Evolutionary conservation across 2,113 vertebrate genomes (phyloP).

Genomic region (Cyrtonyx montezumae): DNA sequence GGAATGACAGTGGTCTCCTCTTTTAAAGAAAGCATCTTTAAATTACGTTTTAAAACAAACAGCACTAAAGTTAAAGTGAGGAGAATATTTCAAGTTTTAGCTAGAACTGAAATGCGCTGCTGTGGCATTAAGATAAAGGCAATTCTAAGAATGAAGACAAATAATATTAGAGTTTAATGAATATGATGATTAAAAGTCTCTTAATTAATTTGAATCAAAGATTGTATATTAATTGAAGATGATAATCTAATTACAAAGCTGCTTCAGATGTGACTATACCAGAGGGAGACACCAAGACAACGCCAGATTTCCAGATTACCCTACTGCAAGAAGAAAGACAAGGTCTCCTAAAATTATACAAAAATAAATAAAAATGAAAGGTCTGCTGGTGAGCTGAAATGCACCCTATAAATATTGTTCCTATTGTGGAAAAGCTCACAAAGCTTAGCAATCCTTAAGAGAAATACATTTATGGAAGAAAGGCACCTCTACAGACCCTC

Average conservation of each 20-base stretch:
- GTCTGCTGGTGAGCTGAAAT: not conserved
- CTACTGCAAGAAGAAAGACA: not conserved
- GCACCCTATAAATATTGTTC: not conserved
- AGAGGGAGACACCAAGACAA: not conserved
- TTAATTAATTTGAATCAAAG: slow-evolving; percentile 44
- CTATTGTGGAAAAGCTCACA: not conserved
- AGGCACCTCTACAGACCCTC: not conserved
- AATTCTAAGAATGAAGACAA: slow-evolving; percentile 41
- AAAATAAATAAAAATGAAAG: not conserved
- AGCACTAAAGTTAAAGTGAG: not conserved
- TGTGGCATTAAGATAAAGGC: slow-evolving; percentile 40
- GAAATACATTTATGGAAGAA: not conserved
- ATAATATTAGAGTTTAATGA: not conserved
- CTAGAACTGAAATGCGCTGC: not conserved
- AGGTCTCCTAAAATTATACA: not conserved
- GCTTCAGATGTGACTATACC: not conserved
- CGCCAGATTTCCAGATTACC: not conserved
- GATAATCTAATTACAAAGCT: not conserved
- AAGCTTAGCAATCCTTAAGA: not conserved
- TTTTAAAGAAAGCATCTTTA: not conserved
- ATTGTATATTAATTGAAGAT: not conserved
- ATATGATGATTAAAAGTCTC: slow-evolving; percentile 8
- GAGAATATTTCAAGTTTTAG: not conserved
- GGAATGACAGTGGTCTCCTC: not conserved
- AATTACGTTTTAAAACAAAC: not conserved